Base-by-base conservation (phyloP, 2,113 vertebrate species). In the Astatoreochromis straeleni region DNA sequence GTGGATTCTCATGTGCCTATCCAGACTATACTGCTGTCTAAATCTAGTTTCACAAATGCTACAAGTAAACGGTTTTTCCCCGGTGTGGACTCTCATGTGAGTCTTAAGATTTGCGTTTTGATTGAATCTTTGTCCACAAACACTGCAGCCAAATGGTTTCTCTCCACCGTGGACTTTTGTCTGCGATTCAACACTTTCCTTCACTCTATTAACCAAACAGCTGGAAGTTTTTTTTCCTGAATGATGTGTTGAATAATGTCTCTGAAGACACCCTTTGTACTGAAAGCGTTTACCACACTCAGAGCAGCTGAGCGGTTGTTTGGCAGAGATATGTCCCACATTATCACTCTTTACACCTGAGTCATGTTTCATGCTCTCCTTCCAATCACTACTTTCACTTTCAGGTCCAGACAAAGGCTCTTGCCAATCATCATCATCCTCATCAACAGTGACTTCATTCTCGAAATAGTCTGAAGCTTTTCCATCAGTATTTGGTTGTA, bases 11-110 rank as follows among this genome's bases (percentile, higher is more conserved):
- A 75, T 47, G 70, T 75, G 70, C 4, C 40, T 47, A 47, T 75
- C 40, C 42, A 75, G 42, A 75, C 40, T 75, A 75, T 75, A 75
- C 70, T 75, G 70, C 24, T 75, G 70, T 75, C 70, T 75, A 47
- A 75, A 75, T 75, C 40, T 17, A 47, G 40, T 75, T 19, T 75
- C 42, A 75, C 70, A 75, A 75, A 75, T 47, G 70, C 13, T 47
- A 75, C 70, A 75, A 29, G 14, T 47, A 7, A 75, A 75, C 0
- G 70, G 70, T 75, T 75, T 75, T 29, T 75, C 70, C 24, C 40
- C 70, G 29, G 70, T 75, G 70, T 75, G 70, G 16, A 75, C 40
- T 75, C 70, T 75, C 70, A 75, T 75, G 42, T 75, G 70, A 12
- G 70, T 75, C 70, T 75, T 75, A 29, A 75, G 70, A 47, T 75